Percentiles rank a stretch among this genome's conserved stretches.
phyloP scores from a whole-genome alignment of 2,797 vertebrate genomes.

The Sylvilagus floridanus region DNA sequence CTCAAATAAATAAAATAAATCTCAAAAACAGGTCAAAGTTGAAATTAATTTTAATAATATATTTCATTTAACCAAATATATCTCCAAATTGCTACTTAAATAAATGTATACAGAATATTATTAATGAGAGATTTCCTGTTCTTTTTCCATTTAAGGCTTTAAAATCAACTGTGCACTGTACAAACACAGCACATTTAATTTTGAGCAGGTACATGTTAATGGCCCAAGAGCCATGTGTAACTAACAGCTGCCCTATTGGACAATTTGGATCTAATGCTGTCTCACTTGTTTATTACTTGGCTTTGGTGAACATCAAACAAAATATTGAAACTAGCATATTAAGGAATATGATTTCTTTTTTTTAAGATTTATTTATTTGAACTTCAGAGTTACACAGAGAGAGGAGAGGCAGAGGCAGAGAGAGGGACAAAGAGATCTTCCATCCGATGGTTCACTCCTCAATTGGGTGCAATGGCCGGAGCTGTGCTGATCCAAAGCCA shows the following conservation, averaged over 20 bases:
- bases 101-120: not conserved
- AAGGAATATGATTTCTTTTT: not conserved
- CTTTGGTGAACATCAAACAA: not conserved
- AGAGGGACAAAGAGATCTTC: too few relatives aligned
- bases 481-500: too few relatives aligned
- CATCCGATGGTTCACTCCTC: too few relatives aligned
- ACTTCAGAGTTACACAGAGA: too few relatives aligned
- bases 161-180: not conserved
- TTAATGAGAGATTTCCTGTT: not conserved
- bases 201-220: not conserved
- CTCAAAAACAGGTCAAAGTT: not conserved
- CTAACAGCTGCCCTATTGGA: too few relatives aligned
- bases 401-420: too few relatives aligned
- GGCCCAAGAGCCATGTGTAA: not conserved
- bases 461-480: too few relatives aligned
- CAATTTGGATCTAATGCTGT: rapidly evolving
- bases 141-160: not conserved
- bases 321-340: too few relatives aligned
- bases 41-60: not conserved
- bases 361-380: too few relatives aligned
- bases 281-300: not conserved
- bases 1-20: too few relatives aligned
- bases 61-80: not conserved
- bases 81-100: not conserved
- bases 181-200: not conserved